Evolutionary conservation across 2,888 invertebrate genomes (phyloP).

Genomic region (Panzeria rudis): DNA sequence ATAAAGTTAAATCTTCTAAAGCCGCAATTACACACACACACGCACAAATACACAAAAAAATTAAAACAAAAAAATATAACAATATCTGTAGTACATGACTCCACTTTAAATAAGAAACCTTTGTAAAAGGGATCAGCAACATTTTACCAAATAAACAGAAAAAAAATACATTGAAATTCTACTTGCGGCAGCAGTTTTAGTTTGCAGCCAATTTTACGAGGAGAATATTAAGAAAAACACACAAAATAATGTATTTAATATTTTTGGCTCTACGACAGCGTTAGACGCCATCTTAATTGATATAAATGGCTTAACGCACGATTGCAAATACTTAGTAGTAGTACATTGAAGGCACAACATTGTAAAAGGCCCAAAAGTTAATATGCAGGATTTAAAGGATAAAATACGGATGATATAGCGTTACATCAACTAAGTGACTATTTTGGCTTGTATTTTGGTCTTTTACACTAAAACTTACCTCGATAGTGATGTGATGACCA

Average conservation of each 20-base stretch:
- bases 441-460: background rate
- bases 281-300: constrained; percentile 21
- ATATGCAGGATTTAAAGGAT: background rate
- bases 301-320: constrained; percentile 23
- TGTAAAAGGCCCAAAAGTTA: background rate
- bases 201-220: background rate
- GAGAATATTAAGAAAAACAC: background rate
- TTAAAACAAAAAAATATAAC: background rate
- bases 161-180: constrained; percentile 20
- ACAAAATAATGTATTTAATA: constrained; percentile 17
- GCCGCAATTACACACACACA: constrained; percentile 16
- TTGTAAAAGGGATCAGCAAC: background rate
- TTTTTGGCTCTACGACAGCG: background rate
- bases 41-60: constrained; percentile 4
- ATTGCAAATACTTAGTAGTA: background rate
- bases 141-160: background rate
- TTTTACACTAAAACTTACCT: constrained; percentile 80
- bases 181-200: constrained; percentile 9
- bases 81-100: background rate
- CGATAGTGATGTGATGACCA: constrained; percentile 83
- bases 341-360: background rate
- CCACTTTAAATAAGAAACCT: background rate
- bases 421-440: background rate
- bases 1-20: constrained; percentile 16
- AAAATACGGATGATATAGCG: background rate